Percentiles rank a stretch among this genome's conserved stretches.
phyloP scores from a whole-genome alignment of 2,797 vertebrate species.

The Thripadectes ignobilis region DNA sequence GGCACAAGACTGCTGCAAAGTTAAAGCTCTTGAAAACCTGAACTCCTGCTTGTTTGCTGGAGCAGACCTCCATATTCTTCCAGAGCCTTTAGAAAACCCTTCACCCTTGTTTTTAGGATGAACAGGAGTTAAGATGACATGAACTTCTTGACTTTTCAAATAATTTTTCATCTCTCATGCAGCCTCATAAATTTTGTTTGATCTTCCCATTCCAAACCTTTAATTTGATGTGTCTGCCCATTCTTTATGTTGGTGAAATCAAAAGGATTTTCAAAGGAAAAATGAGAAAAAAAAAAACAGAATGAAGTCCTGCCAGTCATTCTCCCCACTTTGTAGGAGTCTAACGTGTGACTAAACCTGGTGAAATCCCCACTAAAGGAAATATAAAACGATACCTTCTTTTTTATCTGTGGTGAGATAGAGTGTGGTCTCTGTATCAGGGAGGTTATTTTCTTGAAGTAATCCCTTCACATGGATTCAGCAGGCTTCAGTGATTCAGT shows the following conservation, averaged over 20 bases:
- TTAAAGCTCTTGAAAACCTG: not conserved
- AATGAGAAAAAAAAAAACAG: not conserved
- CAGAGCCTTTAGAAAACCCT: not conserved
- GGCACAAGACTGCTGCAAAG: not conserved
- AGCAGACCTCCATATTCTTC: not conserved
- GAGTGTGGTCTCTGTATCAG: not conserved
- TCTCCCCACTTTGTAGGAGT: not conserved
- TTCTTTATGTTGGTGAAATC: not conserved
- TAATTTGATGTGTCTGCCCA: not conserved
- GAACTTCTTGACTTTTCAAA: not conserved
- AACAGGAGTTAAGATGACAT: not conserved
- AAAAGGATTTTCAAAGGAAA: constrained; percentile 11
- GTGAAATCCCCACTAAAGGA: not conserved
- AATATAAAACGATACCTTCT: not conserved
- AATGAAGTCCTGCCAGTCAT: not conserved
- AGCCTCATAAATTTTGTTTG: not conserved
- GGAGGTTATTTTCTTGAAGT: not conserved
- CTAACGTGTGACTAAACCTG: not conserved
- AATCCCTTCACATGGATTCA: not conserved
- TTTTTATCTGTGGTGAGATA: not conserved
- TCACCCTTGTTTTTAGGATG: not conserved
- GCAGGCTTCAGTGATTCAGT: not conserved
- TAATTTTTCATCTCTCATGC: not conserved
- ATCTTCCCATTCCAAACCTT: not conserved
- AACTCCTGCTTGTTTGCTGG: not conserved